These are phyloP conservation scores for Tachuris rubrigastra DNA, from an alignment of 2,113 vertebrate species.

Conservation along the genomic window DNA sequence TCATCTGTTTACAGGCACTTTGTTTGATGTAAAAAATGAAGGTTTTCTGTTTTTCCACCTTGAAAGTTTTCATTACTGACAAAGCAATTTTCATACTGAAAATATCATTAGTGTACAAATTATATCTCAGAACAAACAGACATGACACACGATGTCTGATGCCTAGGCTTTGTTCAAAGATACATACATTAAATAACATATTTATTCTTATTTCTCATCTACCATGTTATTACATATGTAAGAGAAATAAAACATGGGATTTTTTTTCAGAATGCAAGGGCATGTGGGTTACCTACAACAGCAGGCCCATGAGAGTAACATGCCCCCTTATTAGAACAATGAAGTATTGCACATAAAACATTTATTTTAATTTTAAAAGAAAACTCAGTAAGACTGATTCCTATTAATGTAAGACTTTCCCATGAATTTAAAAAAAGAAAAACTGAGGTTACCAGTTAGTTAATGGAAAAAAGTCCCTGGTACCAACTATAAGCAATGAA, in stretches of 20 bases:
- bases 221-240: background rate
- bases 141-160: background rate
- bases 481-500: background rate
- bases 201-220: background rate
- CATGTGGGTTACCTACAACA: background rate
- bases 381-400: background rate
- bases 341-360: background rate
- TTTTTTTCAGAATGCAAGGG: background rate
- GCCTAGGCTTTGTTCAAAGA: background rate
- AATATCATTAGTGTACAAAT: slow-evolving; percentile 9
- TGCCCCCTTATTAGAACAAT: background rate
- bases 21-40: background rate
- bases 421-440: background rate
- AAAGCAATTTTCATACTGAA: slow-evolving; percentile 8
- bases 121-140: background rate
- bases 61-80: background rate
- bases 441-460: background rate
- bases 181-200: background rate
- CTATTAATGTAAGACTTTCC: background rate
- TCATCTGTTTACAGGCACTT: slow-evolving; percentile 44
- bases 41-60: background rate
- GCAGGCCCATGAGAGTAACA: background rate
- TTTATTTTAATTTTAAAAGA: background rate
- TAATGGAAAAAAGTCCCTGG: background rate
- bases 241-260: fast-evolving